Evolutionary conservation across 1,140 invertebrate species (phyloP).

Genomic region (Drosophila kohkoa): DNA sequence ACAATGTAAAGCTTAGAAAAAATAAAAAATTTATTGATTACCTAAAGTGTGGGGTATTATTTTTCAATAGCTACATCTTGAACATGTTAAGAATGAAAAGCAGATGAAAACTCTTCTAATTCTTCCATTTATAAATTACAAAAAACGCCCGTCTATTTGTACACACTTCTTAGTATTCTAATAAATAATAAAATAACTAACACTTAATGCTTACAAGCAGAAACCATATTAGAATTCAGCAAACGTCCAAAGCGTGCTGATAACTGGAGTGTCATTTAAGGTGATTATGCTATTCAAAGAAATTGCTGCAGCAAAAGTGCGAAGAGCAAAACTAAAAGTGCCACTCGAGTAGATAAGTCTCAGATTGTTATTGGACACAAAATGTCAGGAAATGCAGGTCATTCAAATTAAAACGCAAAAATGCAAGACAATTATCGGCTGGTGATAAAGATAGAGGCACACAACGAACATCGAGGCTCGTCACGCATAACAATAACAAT

Average conservation of each 20-base stretch:
- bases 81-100: too few species aligned
- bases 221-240: not conserved
- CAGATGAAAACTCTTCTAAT: too few species aligned
- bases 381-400: conserved; percentile 30
- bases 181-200: too few species aligned
- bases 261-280: not conserved
- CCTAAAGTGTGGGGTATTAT: too few species aligned
- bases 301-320: too few species aligned
- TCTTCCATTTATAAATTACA: too few species aligned
- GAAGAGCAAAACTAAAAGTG: not conserved
- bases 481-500: conserved; percentile 79
- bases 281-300: not conserved
- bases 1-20: too few species aligned
- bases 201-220: not conserved
- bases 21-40: too few species aligned
- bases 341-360: not conserved
- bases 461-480: conserved; percentile 19
- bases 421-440: conserved; percentile 63
- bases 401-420: conserved; percentile 61
- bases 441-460: not conserved
- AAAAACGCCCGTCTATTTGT: too few species aligned
- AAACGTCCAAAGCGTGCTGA: not conserved
- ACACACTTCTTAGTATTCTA: too few species aligned
- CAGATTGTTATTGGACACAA: not conserved
- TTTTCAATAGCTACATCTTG: too few species aligned